Evolutionary conservation across 2,113 vertebrate species (phyloP).

Genomic region (Pholis gunnellus): DNA sequence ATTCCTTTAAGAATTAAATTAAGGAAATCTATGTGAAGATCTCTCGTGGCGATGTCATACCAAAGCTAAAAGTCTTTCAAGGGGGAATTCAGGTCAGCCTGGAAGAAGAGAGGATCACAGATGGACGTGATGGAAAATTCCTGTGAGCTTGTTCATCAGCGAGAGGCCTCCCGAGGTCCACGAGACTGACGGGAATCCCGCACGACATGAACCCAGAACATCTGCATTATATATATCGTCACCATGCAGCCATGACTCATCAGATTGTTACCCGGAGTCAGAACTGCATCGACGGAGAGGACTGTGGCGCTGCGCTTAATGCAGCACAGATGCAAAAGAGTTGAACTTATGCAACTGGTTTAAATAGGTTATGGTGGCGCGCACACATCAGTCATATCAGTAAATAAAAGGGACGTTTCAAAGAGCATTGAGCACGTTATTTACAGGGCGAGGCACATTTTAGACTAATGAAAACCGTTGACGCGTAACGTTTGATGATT

Average conservation of each 20-base stretch:
- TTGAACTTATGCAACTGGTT: not conserved
- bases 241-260: slow-evolving; percentile 49
- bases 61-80: too few relatives aligned
- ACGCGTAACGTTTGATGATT: not conserved
- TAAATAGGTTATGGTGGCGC: too few relatives aligned
- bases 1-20: not conserved
- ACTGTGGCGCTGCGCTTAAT: not conserved
- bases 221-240: slow-evolving; percentile 19
- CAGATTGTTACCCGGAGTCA: not conserved
- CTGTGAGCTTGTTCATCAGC: slow-evolving; percentile 2
- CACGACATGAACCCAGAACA: slow-evolving; percentile 22
- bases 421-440: not conserved
- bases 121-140: slow-evolving; percentile 15
- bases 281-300: not conserved
- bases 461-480: not conserved
- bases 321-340: slow-evolving; percentile 3
- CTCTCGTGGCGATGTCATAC: not conserved
- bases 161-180: not conserved
- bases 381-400: not conserved
- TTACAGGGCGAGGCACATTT: not conserved
- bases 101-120: not conserved
- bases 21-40: not conserved
- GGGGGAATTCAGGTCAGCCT: too few relatives aligned
- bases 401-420: not conserved
- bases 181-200: slow-evolving; percentile 40